Percentiles rank a stretch among this genome's conserved stretches.
phyloP scores from a whole-genome alignment of 2,113 vertebrate genomes.

The Coryphaenoides rupestris region DNA sequence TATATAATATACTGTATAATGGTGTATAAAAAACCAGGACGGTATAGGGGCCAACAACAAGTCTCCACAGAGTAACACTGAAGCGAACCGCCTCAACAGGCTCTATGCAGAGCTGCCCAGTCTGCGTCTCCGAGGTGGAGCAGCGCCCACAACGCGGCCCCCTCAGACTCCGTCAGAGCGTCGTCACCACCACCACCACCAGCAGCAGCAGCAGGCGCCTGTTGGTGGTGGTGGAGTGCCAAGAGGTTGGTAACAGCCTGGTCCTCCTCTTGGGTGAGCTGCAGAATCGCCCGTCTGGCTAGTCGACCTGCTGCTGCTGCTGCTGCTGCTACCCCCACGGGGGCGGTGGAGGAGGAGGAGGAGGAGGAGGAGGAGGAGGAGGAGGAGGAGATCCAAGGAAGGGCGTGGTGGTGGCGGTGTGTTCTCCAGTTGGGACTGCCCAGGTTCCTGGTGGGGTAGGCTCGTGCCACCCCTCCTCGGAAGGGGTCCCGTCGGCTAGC shows the following conservation, averaged over 20 bases:
- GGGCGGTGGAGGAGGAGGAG: too few relatives aligned
- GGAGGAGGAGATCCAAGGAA: too few relatives aligned
- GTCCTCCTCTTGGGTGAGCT: slow-evolving; percentile 64
- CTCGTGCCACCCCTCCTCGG: slow-evolving; percentile 1
- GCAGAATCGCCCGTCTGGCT: slow-evolving; percentile 30
- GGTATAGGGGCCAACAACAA: background rate
- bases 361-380: too few relatives aligned
- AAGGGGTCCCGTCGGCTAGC: slow-evolving; percentile 47
- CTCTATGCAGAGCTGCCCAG: background rate
- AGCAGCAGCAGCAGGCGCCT: fast-evolving
- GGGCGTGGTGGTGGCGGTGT: too few relatives aligned
- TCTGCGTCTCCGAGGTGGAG: slow-evolving; percentile 19
- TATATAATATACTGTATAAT: background rate
- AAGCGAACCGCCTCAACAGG: too few relatives aligned
- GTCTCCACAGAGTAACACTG: background rate
- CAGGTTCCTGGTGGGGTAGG: slow-evolving; percentile 38
- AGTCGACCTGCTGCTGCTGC: background rate
- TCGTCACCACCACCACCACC: background rate
- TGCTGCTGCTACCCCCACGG: too few relatives aligned
- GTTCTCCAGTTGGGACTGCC: slow-evolving; percentile 29
- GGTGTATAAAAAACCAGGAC: background rate
- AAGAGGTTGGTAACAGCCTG: slow-evolving; percentile 57
- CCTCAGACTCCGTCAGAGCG: slow-evolving; percentile 24
- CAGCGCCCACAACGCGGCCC: slow-evolving; percentile 23
- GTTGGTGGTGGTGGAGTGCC: slow-evolving; percentile 42